Percentiles rank a stretch among this genome's conserved stretches.
Conservation (phyloP, 1,140 invertebrate species). For the Ostrea edulis region DNA sequence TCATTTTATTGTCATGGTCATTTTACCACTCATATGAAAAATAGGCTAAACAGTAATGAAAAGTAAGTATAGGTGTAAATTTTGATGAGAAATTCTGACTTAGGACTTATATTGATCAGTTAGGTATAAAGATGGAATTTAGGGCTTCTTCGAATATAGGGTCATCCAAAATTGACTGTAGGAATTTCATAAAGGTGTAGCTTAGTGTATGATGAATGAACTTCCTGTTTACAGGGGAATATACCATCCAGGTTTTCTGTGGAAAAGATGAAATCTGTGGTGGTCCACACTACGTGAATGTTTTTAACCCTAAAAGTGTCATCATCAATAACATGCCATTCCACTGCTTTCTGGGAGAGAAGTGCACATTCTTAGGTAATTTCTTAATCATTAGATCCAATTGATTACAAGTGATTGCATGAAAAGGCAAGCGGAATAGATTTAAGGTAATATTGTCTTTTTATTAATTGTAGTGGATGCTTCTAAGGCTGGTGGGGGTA, state of each 20-base stretch:
- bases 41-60: too few relatives aligned
- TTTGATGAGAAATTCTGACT: too few relatives aligned
- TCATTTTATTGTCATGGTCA: too few relatives aligned
- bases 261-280: conserved; percentile 93
- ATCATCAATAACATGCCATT: conserved; percentile 88
- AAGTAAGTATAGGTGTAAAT: too few relatives aligned
- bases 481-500: conserved; percentile 97
- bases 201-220: background rate
- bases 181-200: too few relatives aligned
- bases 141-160: too few relatives aligned
- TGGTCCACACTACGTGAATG: conserved; percentile 95
- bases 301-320: conserved; percentile 93
- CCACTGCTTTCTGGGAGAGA: conserved; percentile 92
- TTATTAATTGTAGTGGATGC: conserved; percentile 93
- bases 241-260: conserved; percentile 93
- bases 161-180: too few relatives aligned
- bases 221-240: conserved; percentile 82
- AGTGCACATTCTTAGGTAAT: conserved; percentile 94
- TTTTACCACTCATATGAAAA: too few relatives aligned
- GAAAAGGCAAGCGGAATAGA: background rate
- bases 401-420: background rate
- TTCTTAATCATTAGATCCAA: conserved; percentile 78
- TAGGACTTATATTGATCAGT: too few relatives aligned
- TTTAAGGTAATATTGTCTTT: background rate
- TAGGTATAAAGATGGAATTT: too few relatives aligned